These are phyloP conservation scores for Aurelia aurita DNA, from an alignment of 30 jellyfish, hydroid and myxozoan species.

Conservation along the genomic window DNA sequence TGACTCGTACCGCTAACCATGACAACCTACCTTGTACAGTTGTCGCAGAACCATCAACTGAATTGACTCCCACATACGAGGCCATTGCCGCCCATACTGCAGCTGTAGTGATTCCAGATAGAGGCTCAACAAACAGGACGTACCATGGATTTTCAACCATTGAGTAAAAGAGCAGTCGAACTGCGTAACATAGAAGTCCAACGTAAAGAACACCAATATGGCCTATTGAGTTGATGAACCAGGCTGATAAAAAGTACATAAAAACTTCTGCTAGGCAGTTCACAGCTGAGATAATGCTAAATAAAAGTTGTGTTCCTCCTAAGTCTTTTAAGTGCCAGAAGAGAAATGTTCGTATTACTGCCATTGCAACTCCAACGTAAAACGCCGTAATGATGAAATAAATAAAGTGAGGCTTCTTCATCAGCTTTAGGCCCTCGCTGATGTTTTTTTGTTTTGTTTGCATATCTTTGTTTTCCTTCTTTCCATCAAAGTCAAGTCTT, in stretches of 20 bases:
- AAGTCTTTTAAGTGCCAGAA: constrained; percentile 96
- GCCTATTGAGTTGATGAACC: constrained; percentile 76
- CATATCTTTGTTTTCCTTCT: constrained; percentile 1
- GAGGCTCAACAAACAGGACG: constrained; percentile 95
- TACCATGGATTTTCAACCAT: constrained; percentile 93
- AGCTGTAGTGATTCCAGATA: constrained; percentile 95
- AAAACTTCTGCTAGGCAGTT: constrained; percentile 87
- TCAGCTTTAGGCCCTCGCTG: constrained; percentile 68
- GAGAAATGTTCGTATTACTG: constrained; percentile 84
- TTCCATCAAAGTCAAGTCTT: constrained; percentile 69
- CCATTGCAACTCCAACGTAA: constrained; percentile 91
- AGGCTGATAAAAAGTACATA: constrained; percentile 85
- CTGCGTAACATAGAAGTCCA: constrained; percentile 85
- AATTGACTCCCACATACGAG: constrained; percentile 89
- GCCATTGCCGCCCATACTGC: constrained; percentile 99
- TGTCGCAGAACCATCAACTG: constrained; percentile 85
- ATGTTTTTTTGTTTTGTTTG: constrained; percentile 9
- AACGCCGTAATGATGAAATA: constrained; percentile 80
- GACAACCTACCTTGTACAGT: constrained; percentile 80
- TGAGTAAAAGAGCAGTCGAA: constrained; percentile 81
- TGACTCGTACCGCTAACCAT: no score
- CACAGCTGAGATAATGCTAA: constrained; percentile 87
- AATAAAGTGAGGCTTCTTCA: constrained; percentile 74
- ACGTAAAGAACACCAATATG: constrained; percentile 86
- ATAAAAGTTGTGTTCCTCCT: constrained; percentile 92